phyloP scores from a whole-genome alignment of 2,113 vertebrate genomes.

The Glareola pratincola region DNA sequence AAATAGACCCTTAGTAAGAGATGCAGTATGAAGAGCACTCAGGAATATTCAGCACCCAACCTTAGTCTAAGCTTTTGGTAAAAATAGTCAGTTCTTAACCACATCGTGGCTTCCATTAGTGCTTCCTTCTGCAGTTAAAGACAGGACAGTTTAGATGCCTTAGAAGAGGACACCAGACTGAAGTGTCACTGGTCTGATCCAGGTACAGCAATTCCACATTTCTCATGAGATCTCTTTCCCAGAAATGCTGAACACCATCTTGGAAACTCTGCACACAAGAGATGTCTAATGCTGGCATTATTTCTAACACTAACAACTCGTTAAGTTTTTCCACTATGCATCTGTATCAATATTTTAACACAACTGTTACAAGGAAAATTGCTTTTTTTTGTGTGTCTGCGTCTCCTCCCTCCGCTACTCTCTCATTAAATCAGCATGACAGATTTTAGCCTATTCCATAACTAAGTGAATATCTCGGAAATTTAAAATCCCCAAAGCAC shows the following conservation, averaged over 20 bases:
- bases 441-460: conserved; percentile 60
- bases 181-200: neutral
- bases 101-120: neutral
- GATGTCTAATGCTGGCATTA: conserved; percentile 51
- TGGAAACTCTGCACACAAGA: conserved; percentile 42
- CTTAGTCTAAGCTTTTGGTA: neutral
- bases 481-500: conserved; percentile 58
- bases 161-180: neutral
- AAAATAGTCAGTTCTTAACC: neutral
- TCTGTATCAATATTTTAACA: conserved; percentile 73
- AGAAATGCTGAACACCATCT: conserved; percentile 45
- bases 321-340: conserved; percentile 55
- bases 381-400: conserved; percentile 33
- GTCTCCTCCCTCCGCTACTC: conserved; percentile 27
- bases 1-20: neutral
- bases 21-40: neutral
- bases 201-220: conserved; percentile 3
- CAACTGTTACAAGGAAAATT: conserved; percentile 63
- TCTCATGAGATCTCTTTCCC: conserved; percentile 35
- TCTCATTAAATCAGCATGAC: conserved; percentile 64
- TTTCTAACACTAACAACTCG: conserved; percentile 61
- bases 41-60: neutral
- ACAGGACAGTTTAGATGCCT: neutral
- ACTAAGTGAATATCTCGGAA: conserved; percentile 65
- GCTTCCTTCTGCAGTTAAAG: neutral